phyloP scores from a whole-genome alignment of 2,888 invertebrate species.

The Thera britannica region DNA sequence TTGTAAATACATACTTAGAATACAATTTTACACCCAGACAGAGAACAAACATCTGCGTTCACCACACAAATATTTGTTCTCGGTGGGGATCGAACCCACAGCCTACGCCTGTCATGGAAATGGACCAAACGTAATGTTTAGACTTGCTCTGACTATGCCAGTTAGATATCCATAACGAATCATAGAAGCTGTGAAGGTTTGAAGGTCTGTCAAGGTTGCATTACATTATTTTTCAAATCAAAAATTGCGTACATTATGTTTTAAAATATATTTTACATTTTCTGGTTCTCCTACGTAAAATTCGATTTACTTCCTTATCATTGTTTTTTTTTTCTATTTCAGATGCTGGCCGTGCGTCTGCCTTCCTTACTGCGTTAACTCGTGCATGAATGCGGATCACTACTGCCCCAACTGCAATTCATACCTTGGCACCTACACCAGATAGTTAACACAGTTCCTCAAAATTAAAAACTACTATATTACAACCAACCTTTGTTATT shows the following conservation, averaged over 20 bases:
- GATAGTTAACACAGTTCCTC: conserved; percentile 39
- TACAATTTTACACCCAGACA: no score
- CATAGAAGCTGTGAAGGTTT: neutral
- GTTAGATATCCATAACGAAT: no score
- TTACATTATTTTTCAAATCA: no score
- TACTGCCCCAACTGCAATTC: conserved; percentile 84
- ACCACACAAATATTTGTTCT: no score
- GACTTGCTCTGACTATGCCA: no score
- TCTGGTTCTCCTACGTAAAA: neutral
- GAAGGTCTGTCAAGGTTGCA: neutral
- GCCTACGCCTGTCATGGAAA: no score
- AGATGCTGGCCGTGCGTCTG: conserved; percentile 82
- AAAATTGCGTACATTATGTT: no score
- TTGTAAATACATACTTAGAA: no score
- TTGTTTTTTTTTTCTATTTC: conserved; percentile 19
- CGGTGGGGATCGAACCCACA: no score
- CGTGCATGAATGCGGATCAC: conserved; percentile 84
- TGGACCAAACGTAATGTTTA: no score
- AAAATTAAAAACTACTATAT: neutral
- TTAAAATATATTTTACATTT: no score
- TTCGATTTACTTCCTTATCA: neutral
- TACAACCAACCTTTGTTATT: neutral
- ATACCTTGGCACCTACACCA: conserved; percentile 80
- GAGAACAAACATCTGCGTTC: no score
- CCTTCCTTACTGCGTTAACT: conserved; percentile 84